A percentile compares a stretch with the other conserved stretches of the same genome.
Conservation (phyloP, 2,113 vertebrate genomes). For the Procavia capensis region DNA sequence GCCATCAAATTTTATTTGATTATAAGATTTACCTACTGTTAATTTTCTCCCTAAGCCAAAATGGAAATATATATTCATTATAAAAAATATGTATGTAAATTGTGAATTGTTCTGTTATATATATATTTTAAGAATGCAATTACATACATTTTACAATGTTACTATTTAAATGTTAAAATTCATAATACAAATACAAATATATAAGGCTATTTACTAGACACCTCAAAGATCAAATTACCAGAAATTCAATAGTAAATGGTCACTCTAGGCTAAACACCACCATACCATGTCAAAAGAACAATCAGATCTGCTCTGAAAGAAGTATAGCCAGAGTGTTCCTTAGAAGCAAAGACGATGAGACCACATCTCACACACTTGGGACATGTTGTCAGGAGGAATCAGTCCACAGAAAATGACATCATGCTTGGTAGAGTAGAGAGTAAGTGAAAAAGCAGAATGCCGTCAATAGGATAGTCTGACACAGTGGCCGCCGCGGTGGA, state of each 20-base stretch:
- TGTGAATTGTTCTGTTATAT: not conserved
- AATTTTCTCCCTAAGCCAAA: not conserved
- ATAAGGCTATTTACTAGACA: not conserved
- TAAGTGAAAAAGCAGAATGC: too few species aligned
- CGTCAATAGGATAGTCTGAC: too few species aligned
- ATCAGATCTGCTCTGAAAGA: too few species aligned
- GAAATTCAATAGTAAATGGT: not conserved
- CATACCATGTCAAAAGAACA: too few species aligned
- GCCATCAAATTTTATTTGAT: not conserved
- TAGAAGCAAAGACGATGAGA: too few species aligned
- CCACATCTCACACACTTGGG: too few species aligned
- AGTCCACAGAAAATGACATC: too few species aligned
- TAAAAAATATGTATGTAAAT: not conserved
- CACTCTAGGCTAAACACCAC: not conserved
- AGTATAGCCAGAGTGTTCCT: too few species aligned
- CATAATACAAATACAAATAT: not conserved
- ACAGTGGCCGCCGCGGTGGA: too few species aligned
- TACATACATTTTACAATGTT: not conserved
- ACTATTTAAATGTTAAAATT: conserved; percentile 48
- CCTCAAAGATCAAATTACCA: not conserved
- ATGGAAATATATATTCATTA: not conserved
- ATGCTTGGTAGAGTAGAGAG: too few species aligned
- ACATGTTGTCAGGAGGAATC: too few species aligned
- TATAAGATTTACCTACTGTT: not conserved
- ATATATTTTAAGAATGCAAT: not conserved